Evolutionary conservation across 1,140 invertebrate genomes (phyloP).

Genomic region (Pseudachorutes palmiensis): DNA sequence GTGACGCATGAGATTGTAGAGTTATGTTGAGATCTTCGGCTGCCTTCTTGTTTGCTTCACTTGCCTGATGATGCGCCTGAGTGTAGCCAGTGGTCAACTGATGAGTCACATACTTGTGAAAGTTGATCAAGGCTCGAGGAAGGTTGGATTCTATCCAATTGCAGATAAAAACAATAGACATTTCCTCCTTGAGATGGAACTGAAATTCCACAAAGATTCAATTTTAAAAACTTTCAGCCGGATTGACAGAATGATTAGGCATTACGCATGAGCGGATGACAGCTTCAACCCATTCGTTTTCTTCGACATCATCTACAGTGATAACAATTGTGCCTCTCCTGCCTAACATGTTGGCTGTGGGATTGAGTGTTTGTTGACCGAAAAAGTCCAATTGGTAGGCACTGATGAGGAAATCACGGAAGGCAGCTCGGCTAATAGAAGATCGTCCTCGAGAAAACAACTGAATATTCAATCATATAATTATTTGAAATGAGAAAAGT

Average conservation of each 20-base stretch:
- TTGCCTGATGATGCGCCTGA: constrained; percentile 13
- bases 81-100: constrained; percentile 64
- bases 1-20: neutral
- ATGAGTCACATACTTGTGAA: constrained; percentile 71
- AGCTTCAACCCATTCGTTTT: constrained; percentile 31
- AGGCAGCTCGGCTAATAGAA: constrained; percentile 1
- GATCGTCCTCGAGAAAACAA: constrained; percentile 28
- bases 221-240: constrained; percentile 31
- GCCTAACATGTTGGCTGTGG: neutral
- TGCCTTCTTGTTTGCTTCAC: no score
- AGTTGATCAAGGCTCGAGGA: constrained; percentile 59
- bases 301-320: neutral
- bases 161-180: constrained; percentile 63
- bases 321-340: neutral
- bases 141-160: constrained; percentile 71
- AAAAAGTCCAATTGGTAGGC: constrained; percentile 18
- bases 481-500: neutral
- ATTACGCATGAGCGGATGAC: constrained; percentile 34
- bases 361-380: neutral
- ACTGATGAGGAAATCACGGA: constrained; percentile 28
- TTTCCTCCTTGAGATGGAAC: constrained; percentile 65
- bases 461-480: constrained; percentile 6
- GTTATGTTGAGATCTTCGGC: neutral
- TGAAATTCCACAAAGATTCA: constrained; percentile 39
- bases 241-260: constrained; percentile 8